Percentiles rank a stretch among this genome's conserved stretches.
phyloP scores from a whole-genome alignment of 1,140 invertebrate species.

The Tribolium madens region DNA sequence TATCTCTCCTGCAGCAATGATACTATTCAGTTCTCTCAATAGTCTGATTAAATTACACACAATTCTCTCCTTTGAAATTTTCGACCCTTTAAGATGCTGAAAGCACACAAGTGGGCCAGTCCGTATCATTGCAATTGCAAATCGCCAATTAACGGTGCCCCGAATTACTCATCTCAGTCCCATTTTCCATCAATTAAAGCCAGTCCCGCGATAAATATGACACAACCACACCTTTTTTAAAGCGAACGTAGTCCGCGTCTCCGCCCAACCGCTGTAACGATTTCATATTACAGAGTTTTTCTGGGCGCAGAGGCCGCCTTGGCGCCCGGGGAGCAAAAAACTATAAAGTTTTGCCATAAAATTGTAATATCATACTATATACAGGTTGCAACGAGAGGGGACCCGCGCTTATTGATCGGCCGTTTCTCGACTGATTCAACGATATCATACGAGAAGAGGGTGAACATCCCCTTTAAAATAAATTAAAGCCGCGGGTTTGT shows the following conservation, averaged over 20 bases:
- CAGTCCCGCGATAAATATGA: slow-evolving; percentile 12
- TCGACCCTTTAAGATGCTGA: neutral
- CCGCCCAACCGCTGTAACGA: slow-evolving; percentile 51
- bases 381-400: slow-evolving; percentile 48
- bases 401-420: slow-evolving; percentile 44
- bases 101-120: neutral
- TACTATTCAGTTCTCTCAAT: slow-evolving; percentile 51
- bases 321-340: slow-evolving; percentile 50
- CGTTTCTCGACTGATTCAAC: slow-evolving; percentile 33
- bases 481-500: slow-evolving; percentile 29
- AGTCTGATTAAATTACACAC: slow-evolving; percentile 52
- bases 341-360: slow-evolving; percentile 57
- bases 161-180: neutral
- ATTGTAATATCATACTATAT: slow-evolving; percentile 56
- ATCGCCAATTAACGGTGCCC: slow-evolving; percentile 7
- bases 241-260: slow-evolving; percentile 38
- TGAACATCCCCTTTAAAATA: slow-evolving; percentile 49
- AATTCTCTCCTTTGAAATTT: slow-evolving; percentile 50
- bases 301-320: slow-evolving; percentile 41
- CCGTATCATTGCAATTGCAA: neutral
- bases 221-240: slow-evolving; percentile 43
- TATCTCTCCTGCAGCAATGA: slow-evolving; percentile 46
- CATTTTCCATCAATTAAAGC: slow-evolving; percentile 9
- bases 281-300: slow-evolving; percentile 51
- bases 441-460: slow-evolving; percentile 30